Base-by-base conservation (phyloP, 2,888 invertebrate species). In the Drosophila aldrichi region DNA sequence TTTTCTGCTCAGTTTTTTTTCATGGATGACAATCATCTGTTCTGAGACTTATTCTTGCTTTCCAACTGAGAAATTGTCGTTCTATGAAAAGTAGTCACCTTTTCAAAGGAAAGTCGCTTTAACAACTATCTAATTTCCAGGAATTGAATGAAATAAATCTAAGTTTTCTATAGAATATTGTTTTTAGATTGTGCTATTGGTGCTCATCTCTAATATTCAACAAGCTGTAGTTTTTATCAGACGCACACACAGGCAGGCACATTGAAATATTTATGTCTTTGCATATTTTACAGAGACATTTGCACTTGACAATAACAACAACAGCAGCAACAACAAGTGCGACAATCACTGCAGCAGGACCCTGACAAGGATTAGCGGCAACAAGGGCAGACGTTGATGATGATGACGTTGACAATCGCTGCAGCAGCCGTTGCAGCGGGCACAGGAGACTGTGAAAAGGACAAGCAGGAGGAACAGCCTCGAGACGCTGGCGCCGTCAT, bases 251-350 rank as follows among this genome's bases (percentile, higher is more conserved):
- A 38, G 49, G 54, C 66, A 55, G 52, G 51, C 48, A 68, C 75
- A 71, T 69, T 85, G 77, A 84, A 86, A 87, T 89, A 86, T 89
- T 86, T 89, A 89, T 86, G 88, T 89, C 78, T 67, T 60, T 87
- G 88, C 85, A 86, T 86, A 89, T 86, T 84, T 87, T 77, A 87
- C 69, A 70, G 74, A 74, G 74, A 77, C 85, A 88, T 78, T 88
- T 86, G 85, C 82, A 89, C 76, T 89, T 86, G 85, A 86, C 85
- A 86, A 87, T 74, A 84, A 78, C 80, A 89, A 80, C 80, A 80
- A 74, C 29, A 29, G 29, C 29, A 29, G 1, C 29, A 29, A 70
- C 77, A 77, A 73, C 63, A 70, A 70, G 71, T 62, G 69, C 57
- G 66, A 71, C 71, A 72, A 59, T 36, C 41, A 36, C 40, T 55